Conservation (phyloP, 1,140 invertebrate genomes). For the Drosophila pectinifera region DNA sequence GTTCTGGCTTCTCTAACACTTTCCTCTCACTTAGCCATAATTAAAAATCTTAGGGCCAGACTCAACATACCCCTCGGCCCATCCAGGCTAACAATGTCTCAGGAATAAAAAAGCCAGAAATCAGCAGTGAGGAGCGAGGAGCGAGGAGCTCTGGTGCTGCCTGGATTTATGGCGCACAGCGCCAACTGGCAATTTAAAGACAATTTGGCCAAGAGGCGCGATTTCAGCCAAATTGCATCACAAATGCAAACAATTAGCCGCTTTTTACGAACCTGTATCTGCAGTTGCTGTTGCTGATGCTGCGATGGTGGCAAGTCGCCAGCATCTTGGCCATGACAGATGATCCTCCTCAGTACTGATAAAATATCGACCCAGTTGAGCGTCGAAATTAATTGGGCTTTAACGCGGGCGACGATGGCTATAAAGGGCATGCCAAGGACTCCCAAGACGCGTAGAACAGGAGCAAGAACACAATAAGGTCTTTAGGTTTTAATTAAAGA, state of each 20-base stretch:
- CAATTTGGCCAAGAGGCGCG: constrained; percentile 83
- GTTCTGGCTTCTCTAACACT: too few species aligned
- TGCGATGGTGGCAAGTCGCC: constrained; percentile 16
- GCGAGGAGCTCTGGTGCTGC: constrained; percentile 50
- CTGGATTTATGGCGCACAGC: constrained; percentile 76
- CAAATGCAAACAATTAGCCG: constrained; percentile 72
- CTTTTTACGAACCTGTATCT: background rate
- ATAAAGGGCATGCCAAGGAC: constrained; percentile 8
- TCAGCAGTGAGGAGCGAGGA: too few species aligned
- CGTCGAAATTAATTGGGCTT: constrained; percentile 56
- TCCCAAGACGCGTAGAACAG: constrained; percentile 34
- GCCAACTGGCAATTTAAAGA: constrained; percentile 84
- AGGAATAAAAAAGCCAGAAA: background rate
- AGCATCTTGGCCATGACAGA: constrained; percentile 24
- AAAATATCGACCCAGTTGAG: constrained; percentile 46
- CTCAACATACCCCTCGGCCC: background rate
- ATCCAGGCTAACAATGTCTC: constrained; percentile 9
- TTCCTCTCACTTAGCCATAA: background rate
- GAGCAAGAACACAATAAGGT: constrained; percentile 21
- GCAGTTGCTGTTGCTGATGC: background rate
- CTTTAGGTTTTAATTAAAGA: too few species aligned
- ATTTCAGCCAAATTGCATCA: constrained; percentile 73
- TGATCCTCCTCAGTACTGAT: constrained; percentile 25
- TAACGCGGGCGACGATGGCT: constrained; percentile 42
- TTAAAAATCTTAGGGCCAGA: background rate